Evolutionary conservation across 2,797 vertebrate genomes (phyloP).

Genomic region (Catamblyrhynchus diadema): DNA sequence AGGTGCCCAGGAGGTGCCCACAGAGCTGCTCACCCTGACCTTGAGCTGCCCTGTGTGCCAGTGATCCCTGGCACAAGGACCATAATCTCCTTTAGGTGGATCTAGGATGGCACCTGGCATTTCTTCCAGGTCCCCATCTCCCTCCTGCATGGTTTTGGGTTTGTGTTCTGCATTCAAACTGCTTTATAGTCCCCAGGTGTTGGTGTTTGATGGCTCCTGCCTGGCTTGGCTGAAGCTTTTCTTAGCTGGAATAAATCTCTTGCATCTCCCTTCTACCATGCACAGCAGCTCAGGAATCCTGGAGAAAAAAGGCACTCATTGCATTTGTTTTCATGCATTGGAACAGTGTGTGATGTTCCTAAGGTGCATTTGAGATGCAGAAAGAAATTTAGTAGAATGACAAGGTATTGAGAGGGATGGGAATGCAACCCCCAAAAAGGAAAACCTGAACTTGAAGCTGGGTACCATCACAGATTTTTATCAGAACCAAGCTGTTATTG

Average conservation of each 20-base stretch:
- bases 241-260: not conserved
- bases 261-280: rapidly evolving
- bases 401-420: rapidly evolving
- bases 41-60: not conserved
- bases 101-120: not conserved
- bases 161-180: not conserved
- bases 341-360: not conserved
- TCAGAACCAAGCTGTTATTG: not conserved
- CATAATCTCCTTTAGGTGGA: not conserved
- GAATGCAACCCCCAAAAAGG: not conserved
- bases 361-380: not conserved
- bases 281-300: not conserved
- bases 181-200: not conserved
- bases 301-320: not conserved
- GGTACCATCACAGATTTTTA: not conserved
- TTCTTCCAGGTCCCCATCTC: not conserved
- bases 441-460: not conserved
- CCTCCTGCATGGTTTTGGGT: rapidly evolving
- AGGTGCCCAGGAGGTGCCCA: not conserved
- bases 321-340: not conserved
- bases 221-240: not conserved
- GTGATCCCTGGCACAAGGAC: not conserved
- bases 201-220: not conserved
- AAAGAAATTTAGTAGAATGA: not conserved
- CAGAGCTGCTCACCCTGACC: not conserved